phyloP scores from a whole-genome alignment of 1,140 invertebrate genomes.

The Micrasema minimum region DNA sequence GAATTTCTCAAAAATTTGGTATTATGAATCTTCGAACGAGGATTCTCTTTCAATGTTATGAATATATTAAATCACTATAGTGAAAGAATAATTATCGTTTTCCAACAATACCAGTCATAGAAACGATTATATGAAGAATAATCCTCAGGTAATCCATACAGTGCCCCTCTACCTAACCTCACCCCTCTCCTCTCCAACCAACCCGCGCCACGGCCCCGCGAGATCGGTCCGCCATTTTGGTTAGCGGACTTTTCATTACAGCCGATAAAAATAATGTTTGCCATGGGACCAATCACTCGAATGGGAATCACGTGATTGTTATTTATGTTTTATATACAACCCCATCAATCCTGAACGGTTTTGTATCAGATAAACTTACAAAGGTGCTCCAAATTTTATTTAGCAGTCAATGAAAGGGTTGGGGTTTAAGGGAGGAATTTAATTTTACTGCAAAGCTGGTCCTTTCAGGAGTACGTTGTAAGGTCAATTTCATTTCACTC shows the following conservation, averaged over 20 bases:
- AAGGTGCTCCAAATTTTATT: conserved; percentile 29
- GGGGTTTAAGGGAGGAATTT: conserved; percentile 22
- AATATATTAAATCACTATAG: too few species aligned
- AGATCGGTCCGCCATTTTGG: conserved; percentile 35
- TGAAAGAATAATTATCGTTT: too few species aligned
- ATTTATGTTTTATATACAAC: conserved; percentile 48
- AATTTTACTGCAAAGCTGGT: conserved; percentile 19
- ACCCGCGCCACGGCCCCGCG: too few species aligned
- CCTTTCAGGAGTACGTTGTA: conserved; percentile 11
- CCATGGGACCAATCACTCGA: conserved; percentile 46
- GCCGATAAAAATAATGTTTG: conserved; percentile 52
- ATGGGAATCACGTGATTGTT: conserved; percentile 46
- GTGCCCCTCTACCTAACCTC: too few species aligned
- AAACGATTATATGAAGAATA: conserved; percentile 2
- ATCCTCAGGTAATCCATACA: conserved; percentile 23
- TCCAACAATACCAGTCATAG: neutral
- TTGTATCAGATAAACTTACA: conserved; percentile 34
- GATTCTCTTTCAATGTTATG: too few species aligned
- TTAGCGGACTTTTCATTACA: conserved; percentile 50
- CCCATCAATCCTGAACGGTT: conserved; percentile 39
- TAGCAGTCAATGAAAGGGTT: conserved; percentile 23
- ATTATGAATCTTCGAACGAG: too few species aligned
- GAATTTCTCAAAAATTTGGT: too few species aligned
- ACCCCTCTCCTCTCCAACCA: too few species aligned
- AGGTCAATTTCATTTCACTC: neutral